These are phyloP conservation scores for Valencia hispanica DNA, from an alignment of 2,797 vertebrate genomes.

Conservation along the genomic window DNA sequence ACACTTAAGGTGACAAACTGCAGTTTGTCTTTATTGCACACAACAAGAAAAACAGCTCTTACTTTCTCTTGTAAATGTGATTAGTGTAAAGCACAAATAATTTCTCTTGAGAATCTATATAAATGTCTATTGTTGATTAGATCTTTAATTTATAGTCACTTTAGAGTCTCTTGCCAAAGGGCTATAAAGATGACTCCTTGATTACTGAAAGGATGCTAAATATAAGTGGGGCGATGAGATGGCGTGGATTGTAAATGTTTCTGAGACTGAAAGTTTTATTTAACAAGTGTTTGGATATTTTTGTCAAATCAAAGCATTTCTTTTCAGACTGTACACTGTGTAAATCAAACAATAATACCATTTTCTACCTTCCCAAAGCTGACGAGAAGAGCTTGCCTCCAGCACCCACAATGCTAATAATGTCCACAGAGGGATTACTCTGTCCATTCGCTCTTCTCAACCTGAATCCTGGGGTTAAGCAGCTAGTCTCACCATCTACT, in stretches of 20 bases:
- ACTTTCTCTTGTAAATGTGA: conserved; percentile 16
- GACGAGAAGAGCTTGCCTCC: conserved; percentile 91
- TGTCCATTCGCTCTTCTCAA: conserved; percentile 95
- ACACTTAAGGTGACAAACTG: conserved; percentile 21
- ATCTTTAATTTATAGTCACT: conserved; percentile 22
- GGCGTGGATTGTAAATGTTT: neutral
- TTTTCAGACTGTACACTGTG: neutral
- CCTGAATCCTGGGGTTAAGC: conserved; percentile 85
- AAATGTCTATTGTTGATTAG: conserved; percentile 4
- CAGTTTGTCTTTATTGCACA: conserved; percentile 15
- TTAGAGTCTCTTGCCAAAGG: neutral
- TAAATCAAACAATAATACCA: neutral
- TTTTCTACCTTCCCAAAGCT: conserved; percentile 68
- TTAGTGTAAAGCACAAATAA: conserved; percentile 36
- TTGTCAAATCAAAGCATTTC: neutral
- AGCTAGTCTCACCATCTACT: conserved; percentile 76
- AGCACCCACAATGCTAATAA: conserved; percentile 89
- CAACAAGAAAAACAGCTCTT: conserved; percentile 12
- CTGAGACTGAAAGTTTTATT: neutral
- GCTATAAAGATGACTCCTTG: conserved; percentile 7
- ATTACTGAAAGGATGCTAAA: conserved; percentile 11
- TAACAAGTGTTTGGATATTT: neutral
- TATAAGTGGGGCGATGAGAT: neutral
- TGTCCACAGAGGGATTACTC: conserved; percentile 94
- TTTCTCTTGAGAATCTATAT: conserved; percentile 22